A percentile compares a stretch with the other conserved stretches of the same genome.
phyloP scores from a whole-genome alignment of 2,888 invertebrate genomes.

The Xanthia togata region DNA sequence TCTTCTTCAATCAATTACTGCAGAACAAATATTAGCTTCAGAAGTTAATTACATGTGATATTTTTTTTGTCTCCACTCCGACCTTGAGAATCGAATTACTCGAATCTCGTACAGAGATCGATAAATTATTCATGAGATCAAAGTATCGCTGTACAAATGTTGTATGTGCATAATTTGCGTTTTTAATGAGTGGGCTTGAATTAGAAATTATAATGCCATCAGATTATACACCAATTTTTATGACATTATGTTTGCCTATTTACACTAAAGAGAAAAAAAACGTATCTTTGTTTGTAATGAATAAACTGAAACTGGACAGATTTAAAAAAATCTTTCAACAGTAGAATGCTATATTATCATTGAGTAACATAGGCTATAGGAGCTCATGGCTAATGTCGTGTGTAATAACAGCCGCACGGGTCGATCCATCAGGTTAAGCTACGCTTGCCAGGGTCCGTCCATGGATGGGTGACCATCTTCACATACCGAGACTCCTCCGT shows the following conservation, averaged over 20 bases:
- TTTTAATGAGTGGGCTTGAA: constrained; percentile 29
- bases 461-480: too few species aligned
- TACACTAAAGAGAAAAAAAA: too few species aligned
- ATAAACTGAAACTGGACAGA: too few species aligned
- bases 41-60: not conserved
- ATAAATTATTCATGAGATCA: constrained; percentile 54
- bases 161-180: constrained; percentile 47
- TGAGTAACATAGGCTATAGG: too few species aligned
- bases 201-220: constrained; percentile 23
- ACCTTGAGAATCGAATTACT: constrained; percentile 75
- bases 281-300: too few species aligned
- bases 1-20: not conserved
- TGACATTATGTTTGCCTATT: not conserved
- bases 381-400: too few species aligned
- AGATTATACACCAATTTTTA: constrained; percentile 14
- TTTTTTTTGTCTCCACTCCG: constrained; percentile 54
- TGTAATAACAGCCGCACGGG: too few species aligned
- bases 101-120: constrained; percentile 64
- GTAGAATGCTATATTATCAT: too few species aligned
- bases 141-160: constrained; percentile 61
- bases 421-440: too few species aligned
- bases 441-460: too few species aligned
- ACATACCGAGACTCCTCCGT: too few species aligned
- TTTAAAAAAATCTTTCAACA: too few species aligned
- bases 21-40: not conserved